These are phyloP conservation scores for Otus sunia DNA, from an alignment of 2,113 vertebrate species.

Conservation along the genomic window DNA sequence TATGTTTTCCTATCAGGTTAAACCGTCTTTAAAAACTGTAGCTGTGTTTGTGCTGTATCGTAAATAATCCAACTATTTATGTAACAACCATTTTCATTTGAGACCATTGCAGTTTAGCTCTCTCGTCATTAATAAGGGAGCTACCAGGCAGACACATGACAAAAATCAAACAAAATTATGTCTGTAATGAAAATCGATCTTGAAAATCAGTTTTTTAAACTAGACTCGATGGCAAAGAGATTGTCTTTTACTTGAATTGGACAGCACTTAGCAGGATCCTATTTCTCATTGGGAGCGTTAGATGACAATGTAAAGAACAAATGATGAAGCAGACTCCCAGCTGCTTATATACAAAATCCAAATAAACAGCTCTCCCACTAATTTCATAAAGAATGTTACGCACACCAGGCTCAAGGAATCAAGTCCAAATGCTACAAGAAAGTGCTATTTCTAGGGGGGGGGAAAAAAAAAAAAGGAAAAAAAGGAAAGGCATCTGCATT, in stretches of 20 bases:
- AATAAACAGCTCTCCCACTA: background rate
- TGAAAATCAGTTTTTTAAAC: background rate
- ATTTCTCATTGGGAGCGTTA: background rate
- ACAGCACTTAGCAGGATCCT: background rate
- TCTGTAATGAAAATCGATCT: background rate
- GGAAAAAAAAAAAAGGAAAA: background rate
- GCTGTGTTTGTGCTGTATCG: conserved; percentile 62
- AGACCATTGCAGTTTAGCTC: background rate
- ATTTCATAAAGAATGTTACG: background rate
- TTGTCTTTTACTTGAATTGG: background rate
- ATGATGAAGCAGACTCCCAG: background rate
- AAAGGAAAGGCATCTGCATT: background rate
- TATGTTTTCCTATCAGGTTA: conserved; percentile 63
- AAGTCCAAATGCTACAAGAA: background rate
- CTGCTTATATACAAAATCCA: background rate
- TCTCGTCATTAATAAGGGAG: background rate
- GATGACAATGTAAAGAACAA: background rate
- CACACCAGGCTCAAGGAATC: background rate
- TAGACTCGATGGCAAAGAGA: background rate
- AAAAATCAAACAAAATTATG: conserved; percentile 7
- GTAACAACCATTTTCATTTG: background rate
- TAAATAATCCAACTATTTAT: conserved; percentile 54
- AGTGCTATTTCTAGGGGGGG: background rate
- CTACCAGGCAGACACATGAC: background rate
- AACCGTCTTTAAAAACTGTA: conserved; percentile 43